A percentile compares a stretch with the other conserved stretches of the same genome.
Evolutionary conservation across 2,113 vertebrate species (phyloP).

Genomic region (Lophotis ruficrista): DNA sequence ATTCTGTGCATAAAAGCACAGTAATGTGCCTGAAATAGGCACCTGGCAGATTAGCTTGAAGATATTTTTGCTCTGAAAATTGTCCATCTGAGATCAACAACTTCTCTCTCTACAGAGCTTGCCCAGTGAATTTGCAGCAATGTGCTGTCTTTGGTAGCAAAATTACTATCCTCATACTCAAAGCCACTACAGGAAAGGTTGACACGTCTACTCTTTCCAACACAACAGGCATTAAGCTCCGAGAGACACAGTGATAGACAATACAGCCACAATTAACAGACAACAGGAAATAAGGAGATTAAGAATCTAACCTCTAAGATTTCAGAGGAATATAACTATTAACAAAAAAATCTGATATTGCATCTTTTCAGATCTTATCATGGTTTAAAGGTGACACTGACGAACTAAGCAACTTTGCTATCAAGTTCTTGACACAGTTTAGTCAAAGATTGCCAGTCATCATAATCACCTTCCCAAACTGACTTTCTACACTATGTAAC

Average conservation of each 20-base stretch:
- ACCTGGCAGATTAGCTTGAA: not conserved
- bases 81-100: not conserved
- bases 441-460: not conserved
- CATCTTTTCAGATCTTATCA: not conserved
- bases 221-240: not conserved
- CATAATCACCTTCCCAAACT: not conserved
- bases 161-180: not conserved
- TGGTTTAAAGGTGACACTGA: not conserved
- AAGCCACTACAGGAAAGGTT: not conserved
- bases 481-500: not conserved
- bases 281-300: not conserved
- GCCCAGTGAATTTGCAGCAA: not conserved
- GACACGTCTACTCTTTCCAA: not conserved
- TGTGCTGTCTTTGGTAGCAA: not conserved
- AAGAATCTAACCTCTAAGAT: not conserved
- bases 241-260: not conserved
- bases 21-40: not conserved
- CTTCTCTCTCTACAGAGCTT: not conserved
- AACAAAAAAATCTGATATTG: not conserved
- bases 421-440: not conserved
- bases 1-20: not conserved
- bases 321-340: not conserved
- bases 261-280: not conserved
- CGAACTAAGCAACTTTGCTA: not conserved
- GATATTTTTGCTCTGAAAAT: not conserved